Conservation (phyloP, 2,797 vertebrate genomes). For the Pristis pectinata region DNA sequence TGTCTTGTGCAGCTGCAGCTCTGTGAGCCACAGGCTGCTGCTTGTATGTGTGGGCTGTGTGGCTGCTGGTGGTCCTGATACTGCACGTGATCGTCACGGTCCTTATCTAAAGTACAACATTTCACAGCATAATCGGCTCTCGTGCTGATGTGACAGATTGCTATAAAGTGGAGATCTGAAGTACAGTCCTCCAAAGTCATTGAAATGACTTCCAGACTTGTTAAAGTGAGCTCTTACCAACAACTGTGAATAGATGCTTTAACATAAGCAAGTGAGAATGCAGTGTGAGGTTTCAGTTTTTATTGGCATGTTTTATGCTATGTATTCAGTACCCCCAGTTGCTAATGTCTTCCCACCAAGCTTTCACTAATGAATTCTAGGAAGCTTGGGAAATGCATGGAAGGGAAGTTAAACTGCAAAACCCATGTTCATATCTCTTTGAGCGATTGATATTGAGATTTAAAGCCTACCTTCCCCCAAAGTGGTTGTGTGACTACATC, state of each 20-base stretch:
- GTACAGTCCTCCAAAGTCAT: not conserved
- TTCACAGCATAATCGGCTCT: not conserved
- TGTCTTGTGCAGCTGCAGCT: not conserved
- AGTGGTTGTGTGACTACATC: not conserved
- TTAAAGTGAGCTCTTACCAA: no score
- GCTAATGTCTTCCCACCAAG: not conserved
- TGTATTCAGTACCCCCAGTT: not conserved
- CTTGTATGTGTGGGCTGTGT: no score
- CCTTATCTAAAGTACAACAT: not conserved
- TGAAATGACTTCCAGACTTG: no score
- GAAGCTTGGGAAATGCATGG: not conserved
- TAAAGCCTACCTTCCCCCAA: not conserved
- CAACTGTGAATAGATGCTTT: not conserved
- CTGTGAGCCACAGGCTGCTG: not conserved
- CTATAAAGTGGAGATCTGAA: not conserved
- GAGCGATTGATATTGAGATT: not conserved
- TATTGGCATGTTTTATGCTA: not conserved
- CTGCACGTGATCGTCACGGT: not conserved
- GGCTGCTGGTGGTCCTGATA: not conserved
- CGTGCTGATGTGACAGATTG: not conserved
- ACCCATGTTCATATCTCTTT: not conserved
- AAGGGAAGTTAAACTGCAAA: not conserved
- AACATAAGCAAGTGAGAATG: not conserved
- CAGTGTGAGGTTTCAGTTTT: not conserved
- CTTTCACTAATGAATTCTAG: not conserved